Conservation (phyloP, 2,797 vertebrate species). For the Coreius guichenoti region DNA sequence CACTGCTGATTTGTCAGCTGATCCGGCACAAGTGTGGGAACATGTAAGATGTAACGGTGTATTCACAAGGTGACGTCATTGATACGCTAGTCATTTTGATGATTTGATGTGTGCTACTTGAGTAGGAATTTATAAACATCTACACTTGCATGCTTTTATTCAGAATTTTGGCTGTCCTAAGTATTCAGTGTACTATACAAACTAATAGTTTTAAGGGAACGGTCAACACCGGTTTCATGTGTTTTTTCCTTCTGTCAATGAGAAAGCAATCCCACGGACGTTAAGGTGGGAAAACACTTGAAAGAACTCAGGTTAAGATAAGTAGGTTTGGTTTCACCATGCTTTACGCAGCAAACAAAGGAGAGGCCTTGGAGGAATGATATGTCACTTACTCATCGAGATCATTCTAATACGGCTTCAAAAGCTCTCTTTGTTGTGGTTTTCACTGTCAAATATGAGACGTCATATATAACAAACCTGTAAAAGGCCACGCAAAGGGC, state of each 20-base stretch:
- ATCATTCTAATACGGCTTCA: slow-evolving; percentile 13
- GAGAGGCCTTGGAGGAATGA: slow-evolving; percentile 28
- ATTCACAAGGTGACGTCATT: background rate
- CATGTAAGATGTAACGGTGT: background rate
- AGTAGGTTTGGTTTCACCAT: slow-evolving; percentile 31
- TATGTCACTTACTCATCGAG: slow-evolving; percentile 48
- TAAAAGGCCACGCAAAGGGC: slow-evolving; percentile 30
- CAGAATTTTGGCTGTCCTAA: background rate
- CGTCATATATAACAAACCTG: slow-evolving; percentile 30
- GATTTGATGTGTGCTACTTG: background rate
- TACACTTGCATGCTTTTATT: background rate
- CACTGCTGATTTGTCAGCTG: background rate
- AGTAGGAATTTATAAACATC: background rate
- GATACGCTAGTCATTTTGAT: background rate
- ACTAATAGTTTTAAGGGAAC: background rate
- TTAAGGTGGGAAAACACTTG: slow-evolving; percentile 22
- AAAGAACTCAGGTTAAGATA: slow-evolving; percentile 5
- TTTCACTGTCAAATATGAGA: slow-evolving; percentile 40
- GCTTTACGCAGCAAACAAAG: slow-evolving; percentile 43
- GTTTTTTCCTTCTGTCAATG: background rate
- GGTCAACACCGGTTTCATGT: background rate
- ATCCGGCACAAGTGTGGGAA: slow-evolving; percentile 5
- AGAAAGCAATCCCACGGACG: background rate
- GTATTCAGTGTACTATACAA: background rate
- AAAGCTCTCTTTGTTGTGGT: slow-evolving; percentile 42